These are phyloP conservation scores for Cephalophus harveyi DNA, from an alignment of 2,113 vertebrate genomes.

Conservation along the genomic window DNA sequence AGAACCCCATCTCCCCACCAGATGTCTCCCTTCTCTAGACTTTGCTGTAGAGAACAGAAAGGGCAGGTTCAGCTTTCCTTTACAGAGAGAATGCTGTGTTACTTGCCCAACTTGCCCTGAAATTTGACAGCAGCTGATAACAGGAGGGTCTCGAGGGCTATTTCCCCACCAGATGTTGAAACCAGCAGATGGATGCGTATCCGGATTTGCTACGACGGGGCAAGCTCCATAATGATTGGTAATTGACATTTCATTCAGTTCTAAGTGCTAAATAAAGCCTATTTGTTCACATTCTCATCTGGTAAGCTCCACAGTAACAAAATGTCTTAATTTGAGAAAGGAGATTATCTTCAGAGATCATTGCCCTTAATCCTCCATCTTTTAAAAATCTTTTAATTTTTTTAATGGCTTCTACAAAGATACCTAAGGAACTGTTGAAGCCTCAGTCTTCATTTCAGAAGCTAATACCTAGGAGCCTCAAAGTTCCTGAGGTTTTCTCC, in stretches of 20 bases:
- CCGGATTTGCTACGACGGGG: background rate
- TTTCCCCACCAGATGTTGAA: background rate
- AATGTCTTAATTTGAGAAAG: background rate
- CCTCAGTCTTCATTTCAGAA: background rate
- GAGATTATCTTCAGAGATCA: background rate
- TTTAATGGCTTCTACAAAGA: background rate
- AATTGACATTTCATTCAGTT: background rate
- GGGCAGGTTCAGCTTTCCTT: background rate
- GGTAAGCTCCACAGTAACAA: background rate
- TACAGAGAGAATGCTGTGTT: background rate
- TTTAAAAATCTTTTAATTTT: background rate
- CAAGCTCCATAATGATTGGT: background rate
- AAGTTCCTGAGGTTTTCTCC: background rate
- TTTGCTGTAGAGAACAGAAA: background rate
- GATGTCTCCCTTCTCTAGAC: background rate
- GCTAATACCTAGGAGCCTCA: background rate
- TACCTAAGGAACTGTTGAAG: background rate
- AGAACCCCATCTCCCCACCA: background rate
- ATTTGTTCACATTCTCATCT: background rate
- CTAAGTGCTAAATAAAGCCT: background rate
- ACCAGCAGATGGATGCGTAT: background rate
- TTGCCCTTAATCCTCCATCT: background rate
- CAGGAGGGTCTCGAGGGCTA: background rate
- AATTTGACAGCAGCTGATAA: background rate
- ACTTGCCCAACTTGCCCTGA: background rate